Percentiles rank a stretch among this genome's conserved stretches.
These are phyloP conservation scores for Eurytoma adleriae DNA, from an alignment of 2,888 invertebrate genomes.

Conservation along the genomic window DNA sequence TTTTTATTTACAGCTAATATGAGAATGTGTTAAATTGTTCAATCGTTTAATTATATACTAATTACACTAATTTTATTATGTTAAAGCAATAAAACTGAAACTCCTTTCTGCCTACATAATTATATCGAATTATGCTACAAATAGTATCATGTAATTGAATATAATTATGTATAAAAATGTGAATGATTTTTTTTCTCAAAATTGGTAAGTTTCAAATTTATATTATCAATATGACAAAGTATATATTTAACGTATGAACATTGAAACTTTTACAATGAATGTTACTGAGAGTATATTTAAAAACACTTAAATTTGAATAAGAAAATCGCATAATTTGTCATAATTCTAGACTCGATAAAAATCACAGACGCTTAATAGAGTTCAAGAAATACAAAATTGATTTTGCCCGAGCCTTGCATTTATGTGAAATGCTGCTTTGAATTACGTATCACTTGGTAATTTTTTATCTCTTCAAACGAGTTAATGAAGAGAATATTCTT, in stretches of 20 bases:
- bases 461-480: slow-evolving; percentile 25
- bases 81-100: slow-evolving; percentile 11
- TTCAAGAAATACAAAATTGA: slow-evolving; percentile 45
- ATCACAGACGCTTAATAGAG: slow-evolving; percentile 52
- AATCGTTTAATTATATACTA: slow-evolving; percentile 3
- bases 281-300: slow-evolving; percentile 22
- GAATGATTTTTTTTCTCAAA: slow-evolving; percentile 21
- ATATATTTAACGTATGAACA: slow-evolving; percentile 37
- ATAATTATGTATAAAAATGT: slow-evolving; percentile 21
- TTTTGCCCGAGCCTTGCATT: slow-evolving; percentile 43
- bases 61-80: slow-evolving; percentile 19
- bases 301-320: slow-evolving; percentile 43
- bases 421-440: slow-evolving; percentile 31
- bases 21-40: slow-evolving; percentile 28
- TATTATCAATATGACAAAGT: slow-evolving; percentile 23
- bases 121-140: slow-evolving; percentile 14
- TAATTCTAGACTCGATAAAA: slow-evolving; percentile 44
- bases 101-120: slow-evolving; percentile 6
- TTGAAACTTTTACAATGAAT: slow-evolving; percentile 43
- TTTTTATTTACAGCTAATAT: slow-evolving; percentile 34
- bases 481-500: slow-evolving; percentile 25
- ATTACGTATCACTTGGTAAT: slow-evolving; percentile 30
- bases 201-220: slow-evolving; percentile 29
- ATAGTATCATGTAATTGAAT: background rate
- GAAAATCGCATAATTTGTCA: slow-evolving; percentile 39